Percentiles rank a stretch among this genome's conserved stretches.
Conservation (phyloP, 2,888 invertebrate species). For the Oxycera nigricornis region DNA sequence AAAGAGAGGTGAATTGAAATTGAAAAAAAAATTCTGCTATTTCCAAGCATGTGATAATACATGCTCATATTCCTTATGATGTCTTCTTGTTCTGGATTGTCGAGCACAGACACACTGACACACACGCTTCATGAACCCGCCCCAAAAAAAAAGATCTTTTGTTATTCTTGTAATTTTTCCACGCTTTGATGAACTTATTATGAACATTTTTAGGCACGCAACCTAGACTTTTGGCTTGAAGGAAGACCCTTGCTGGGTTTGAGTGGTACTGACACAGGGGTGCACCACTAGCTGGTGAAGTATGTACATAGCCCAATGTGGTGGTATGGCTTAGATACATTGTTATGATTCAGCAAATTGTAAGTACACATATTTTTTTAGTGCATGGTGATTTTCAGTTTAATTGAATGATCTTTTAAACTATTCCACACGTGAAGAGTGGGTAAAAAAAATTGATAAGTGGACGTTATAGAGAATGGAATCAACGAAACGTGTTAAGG, state of each 20-base stretch:
- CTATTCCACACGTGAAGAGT: slow-evolving; percentile 13
- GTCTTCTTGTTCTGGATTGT: neutral
- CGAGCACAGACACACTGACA: neutral
- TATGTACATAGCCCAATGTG: neutral
- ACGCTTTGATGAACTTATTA: slow-evolving; percentile 31
- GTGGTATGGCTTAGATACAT: neutral
- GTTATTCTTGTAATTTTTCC: slow-evolving; percentile 11
- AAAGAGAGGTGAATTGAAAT: slow-evolving; percentile 15
- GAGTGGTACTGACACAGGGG: neutral
- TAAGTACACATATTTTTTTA: neutral
- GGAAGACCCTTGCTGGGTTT: neutral
- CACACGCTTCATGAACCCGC: too few relatives aligned
- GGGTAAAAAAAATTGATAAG: too few relatives aligned
- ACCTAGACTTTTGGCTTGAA: neutral
- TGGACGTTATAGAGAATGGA: too few relatives aligned
- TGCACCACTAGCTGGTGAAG: neutral
- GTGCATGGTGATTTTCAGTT: neutral
- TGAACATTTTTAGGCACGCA: neutral
- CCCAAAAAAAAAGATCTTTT: too few relatives aligned
- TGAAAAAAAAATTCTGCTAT: too few relatives aligned
- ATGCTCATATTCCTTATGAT: neutral
- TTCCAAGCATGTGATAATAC: neutral
- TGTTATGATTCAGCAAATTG: slow-evolving; percentile 12
- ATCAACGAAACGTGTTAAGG: too few relatives aligned
- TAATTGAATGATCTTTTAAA: slow-evolving; percentile 13